These are phyloP conservation scores for Delphinapterus leucas DNA, from an alignment of 2,113 vertebrate species.

Conservation along the genomic window DNA sequence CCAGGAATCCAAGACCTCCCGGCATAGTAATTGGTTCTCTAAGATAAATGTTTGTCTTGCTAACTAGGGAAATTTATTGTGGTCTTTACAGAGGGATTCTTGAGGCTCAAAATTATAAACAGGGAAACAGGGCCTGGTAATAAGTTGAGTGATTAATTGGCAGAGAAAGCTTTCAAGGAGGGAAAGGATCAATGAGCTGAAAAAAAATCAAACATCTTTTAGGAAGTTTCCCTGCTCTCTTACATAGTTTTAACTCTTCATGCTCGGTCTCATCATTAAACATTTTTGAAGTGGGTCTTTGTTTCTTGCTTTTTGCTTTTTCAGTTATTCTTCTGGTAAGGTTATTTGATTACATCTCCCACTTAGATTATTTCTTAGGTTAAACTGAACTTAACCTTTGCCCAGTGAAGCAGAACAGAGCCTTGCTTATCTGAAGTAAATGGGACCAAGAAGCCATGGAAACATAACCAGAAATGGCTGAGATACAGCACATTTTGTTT, in stretches of 20 bases:
- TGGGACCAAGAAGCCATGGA: background rate
- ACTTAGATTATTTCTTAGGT: slow-evolving; percentile 22
- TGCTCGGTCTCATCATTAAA: slow-evolving; percentile 38
- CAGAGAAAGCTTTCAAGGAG: slow-evolving; percentile 31
- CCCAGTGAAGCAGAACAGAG: slow-evolving; percentile 1
- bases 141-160: slow-evolving; percentile 37
- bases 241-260: slow-evolving; percentile 43
- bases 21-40: background rate
- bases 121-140: background rate
- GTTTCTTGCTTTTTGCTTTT: slow-evolving; percentile 39
- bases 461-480: background rate
- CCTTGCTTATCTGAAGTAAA: slow-evolving; percentile 52
- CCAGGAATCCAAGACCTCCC: slow-evolving; percentile 57
- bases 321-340: background rate
- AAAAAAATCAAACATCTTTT: slow-evolving; percentile 35
- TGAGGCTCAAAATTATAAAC: slow-evolving; percentile 18
- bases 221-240: background rate
- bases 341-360: slow-evolving; percentile 25
- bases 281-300: slow-evolving; percentile 55
- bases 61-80: slow-evolving; percentile 30
- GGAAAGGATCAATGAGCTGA: slow-evolving; percentile 40
- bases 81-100: slow-evolving; percentile 35
- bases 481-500: background rate
- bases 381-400: slow-evolving; percentile 43
- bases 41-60: slow-evolving; percentile 61